Evolutionary conservation across 2,797 vertebrate species (phyloP).

Genomic region (Chaenodraco wilsoni): DNA sequence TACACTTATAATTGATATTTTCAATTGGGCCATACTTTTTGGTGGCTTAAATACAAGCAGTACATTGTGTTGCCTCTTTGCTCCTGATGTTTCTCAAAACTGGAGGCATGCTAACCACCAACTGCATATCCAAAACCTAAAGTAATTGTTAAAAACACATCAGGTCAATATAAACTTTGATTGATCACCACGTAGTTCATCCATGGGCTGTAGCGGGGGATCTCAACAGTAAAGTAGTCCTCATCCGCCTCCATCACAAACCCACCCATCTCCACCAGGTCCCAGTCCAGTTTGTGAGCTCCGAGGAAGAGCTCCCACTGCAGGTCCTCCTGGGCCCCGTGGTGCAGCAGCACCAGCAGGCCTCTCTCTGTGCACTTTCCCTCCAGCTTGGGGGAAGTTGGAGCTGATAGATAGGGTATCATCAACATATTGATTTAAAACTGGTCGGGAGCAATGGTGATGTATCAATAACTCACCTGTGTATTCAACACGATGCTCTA

Average conservation of each 20-base stretch:
- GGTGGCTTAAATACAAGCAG: too few relatives aligned
- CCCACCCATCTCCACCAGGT: constrained; percentile 61
- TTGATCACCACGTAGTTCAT: constrained; percentile 73
- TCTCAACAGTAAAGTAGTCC: constrained; percentile 76
- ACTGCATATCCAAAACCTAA: too few relatives aligned
- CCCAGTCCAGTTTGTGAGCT: constrained; percentile 67
- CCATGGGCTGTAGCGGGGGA: constrained; percentile 74
- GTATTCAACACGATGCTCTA: constrained; percentile 51
- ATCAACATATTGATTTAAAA: neutral
- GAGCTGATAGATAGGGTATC: constrained; percentile 14
- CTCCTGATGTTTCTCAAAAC: too few relatives aligned
- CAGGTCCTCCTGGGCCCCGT: constrained; percentile 59
- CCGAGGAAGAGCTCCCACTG: constrained; percentile 82
- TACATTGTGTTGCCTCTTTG: too few relatives aligned
- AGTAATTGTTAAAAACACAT: neutral
- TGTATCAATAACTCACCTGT: constrained; percentile 49
- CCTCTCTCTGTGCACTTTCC: constrained; percentile 66
- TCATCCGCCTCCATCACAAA: constrained; percentile 71
- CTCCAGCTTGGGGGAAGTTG: constrained; percentile 56
- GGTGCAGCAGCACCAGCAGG: constrained; percentile 69
- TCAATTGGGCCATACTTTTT: too few relatives aligned
- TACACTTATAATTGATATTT: too few relatives aligned
- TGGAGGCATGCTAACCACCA: too few relatives aligned
- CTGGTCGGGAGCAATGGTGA: neutral
- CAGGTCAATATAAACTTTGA: neutral